Evolutionary conservation across 2,797 vertebrate genomes (phyloP).

Genomic region (Pelobates cultripes): DNA sequence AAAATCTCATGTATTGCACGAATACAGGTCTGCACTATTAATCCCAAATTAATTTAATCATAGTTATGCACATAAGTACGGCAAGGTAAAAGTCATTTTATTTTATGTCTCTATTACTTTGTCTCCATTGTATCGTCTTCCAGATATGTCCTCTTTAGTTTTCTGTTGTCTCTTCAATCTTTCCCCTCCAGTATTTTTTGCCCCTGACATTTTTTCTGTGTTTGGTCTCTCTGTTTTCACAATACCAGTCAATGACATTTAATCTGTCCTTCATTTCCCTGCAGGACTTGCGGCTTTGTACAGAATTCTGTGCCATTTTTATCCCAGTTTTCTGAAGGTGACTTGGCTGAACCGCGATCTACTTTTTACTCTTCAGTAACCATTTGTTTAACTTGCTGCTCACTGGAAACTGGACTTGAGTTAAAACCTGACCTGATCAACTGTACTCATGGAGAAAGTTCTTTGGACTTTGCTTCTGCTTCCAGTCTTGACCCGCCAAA

Average conservation of each 20-base stretch:
- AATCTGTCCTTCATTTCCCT: background rate
- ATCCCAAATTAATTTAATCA: too few relatives aligned
- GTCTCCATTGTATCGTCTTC: background rate
- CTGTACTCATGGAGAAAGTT: conserved; percentile 6
- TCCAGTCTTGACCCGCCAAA: conserved; percentile 13
- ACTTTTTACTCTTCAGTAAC: background rate
- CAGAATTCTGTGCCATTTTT: background rate
- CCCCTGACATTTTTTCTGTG: background rate
- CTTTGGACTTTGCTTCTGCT: conserved; percentile 37
- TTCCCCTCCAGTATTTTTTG: background rate
- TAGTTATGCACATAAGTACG: too few relatives aligned
- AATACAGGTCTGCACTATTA: too few relatives aligned
- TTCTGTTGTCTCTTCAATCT: background rate
- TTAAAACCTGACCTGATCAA: background rate
- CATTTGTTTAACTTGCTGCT: background rate
- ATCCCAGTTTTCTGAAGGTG: background rate
- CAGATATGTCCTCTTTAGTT: background rate
- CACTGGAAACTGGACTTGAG: background rate
- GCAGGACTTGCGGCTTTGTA: background rate
- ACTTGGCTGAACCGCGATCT: background rate
- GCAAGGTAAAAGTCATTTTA: too few relatives aligned
- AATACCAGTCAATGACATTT: background rate
- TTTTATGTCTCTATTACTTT: background rate
- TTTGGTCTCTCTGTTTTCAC: background rate
- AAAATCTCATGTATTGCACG: too few relatives aligned